phyloP scores from a whole-genome alignment of 2,888 invertebrate genomes.

The Tortricodes alternella region DNA sequence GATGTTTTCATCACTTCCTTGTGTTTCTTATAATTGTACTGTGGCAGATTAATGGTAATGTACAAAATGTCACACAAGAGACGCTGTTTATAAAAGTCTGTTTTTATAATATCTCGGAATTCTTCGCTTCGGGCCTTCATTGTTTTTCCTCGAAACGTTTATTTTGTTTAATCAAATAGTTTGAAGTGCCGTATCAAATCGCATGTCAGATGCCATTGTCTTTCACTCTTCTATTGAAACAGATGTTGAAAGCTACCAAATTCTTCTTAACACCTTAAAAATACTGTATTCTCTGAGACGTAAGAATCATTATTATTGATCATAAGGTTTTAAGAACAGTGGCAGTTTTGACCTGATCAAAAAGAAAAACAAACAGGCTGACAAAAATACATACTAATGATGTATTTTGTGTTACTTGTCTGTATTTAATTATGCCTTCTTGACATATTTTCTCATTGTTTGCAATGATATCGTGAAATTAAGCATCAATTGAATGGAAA shows the following conservation, averaged over 20 bases:
- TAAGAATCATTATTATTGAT: slow-evolving; percentile 6
- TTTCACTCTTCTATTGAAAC: slow-evolving; percentile 32
- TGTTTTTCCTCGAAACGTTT: slow-evolving; percentile 32
- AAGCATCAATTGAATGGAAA: slow-evolving; percentile 16
- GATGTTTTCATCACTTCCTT: background rate
- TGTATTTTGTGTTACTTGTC: slow-evolving; percentile 26
- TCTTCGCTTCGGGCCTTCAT: slow-evolving; percentile 7
- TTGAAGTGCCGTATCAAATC: slow-evolving; percentile 39
- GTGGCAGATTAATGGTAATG: background rate
- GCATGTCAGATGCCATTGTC: slow-evolving; percentile 34
- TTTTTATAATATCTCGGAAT: slow-evolving; percentile 5
- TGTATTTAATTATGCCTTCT: slow-evolving; percentile 31
- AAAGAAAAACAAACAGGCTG: slow-evolving; percentile 24
- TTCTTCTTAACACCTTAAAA: background rate
- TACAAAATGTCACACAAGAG: background rate
- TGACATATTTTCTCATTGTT: slow-evolving; percentile 26
- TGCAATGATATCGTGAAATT: slow-evolving; percentile 17
- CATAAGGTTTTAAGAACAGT: background rate
- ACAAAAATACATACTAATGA: slow-evolving; percentile 32
- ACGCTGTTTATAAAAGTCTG: slow-evolving; percentile 2
- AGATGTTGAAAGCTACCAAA: slow-evolving; percentile 17
- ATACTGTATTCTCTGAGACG: background rate
- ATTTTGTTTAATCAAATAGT: slow-evolving; percentile 38
- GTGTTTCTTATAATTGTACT: background rate
- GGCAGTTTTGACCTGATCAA: slow-evolving; percentile 22